phyloP scores from a whole-genome alignment of 2,888 invertebrate genomes.

The Aproaerema taeniolella region DNA sequence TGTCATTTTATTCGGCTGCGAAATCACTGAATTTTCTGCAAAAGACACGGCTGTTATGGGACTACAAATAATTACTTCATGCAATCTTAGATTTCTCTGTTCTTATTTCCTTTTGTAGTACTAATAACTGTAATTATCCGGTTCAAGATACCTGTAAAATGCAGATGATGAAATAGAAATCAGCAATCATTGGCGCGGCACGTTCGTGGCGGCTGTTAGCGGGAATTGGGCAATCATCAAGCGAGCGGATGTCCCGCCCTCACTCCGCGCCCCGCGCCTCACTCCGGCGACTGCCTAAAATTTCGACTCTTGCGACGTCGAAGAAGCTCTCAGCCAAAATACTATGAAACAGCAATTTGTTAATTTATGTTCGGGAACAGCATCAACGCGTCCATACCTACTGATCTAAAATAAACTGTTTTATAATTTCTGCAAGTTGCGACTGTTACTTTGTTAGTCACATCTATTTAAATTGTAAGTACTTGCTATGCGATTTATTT shows the following conservation, averaged over 20 bases:
- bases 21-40: conserved; percentile 73
- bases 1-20: conserved; percentile 64
- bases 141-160: too few species aligned
- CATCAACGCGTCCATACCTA: too few species aligned
- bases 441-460: too few species aligned
- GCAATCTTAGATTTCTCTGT: too few species aligned
- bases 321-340: conserved; percentile 44
- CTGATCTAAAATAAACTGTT: too few species aligned
- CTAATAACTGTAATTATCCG: too few species aligned
- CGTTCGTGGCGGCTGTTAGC: conserved; percentile 30
- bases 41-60: conserved; percentile 39
- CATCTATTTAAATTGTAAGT: too few species aligned
- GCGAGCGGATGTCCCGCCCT: conserved; percentile 46
- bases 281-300: conserved; percentile 32
- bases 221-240: conserved; percentile 68
- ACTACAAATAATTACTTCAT: not conserved
- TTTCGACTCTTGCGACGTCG: conserved; percentile 46
- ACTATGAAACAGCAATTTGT: too few species aligned
- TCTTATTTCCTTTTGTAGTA: too few species aligned
- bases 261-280: conserved; percentile 17
- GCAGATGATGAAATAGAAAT: conserved; percentile 61
- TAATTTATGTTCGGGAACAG: too few species aligned
- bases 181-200: conserved; percentile 39
- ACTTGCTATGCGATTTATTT: too few species aligned
- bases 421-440: too few species aligned